Percentiles rank a stretch among this genome's conserved stretches.
phyloP scores from a whole-genome alignment of 2,888 invertebrate species.

The Rhorus exstirpatorius region DNA sequence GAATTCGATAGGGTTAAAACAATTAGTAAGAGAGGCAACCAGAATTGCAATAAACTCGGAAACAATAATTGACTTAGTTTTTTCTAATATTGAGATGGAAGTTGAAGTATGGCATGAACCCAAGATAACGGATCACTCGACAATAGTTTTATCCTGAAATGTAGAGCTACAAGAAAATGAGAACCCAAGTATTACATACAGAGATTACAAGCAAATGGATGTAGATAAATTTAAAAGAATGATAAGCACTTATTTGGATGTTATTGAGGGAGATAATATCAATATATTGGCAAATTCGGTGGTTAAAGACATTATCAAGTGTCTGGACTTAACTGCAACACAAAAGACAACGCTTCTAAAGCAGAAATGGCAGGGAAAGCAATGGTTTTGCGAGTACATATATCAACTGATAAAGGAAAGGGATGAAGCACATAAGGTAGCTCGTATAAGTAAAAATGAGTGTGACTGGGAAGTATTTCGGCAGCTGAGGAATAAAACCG shows the following conservation, averaged over 20 bases:
- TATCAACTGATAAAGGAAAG: background rate
- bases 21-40: background rate
- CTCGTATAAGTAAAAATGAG: conserved; percentile 11
- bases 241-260: background rate
- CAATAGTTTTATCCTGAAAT: conserved; percentile 19
- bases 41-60: background rate
- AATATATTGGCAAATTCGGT: background rate
- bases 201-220: conserved; percentile 42
- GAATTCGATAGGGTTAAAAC: background rate
- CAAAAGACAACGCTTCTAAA: background rate
- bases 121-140: conserved; percentile 5
- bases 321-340: conserved; percentile 5
- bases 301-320: conserved; percentile 1
- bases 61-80: background rate
- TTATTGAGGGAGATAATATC: conserved; percentile 10
- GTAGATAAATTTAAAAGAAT: background rate
- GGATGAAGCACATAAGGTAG: conserved; percentile 12
- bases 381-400: conserved; percentile 20
- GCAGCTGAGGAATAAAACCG: conserved; percentile 18
- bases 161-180: background rate
- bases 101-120: conserved; percentile 12
- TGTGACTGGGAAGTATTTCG: conserved; percentile 10
- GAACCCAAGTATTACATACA: background rate
- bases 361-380: conserved; percentile 28
- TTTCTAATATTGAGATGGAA: conserved; percentile 8